Percentiles rank a stretch among this genome's conserved stretches.
Conservation (phyloP, 2,797 vertebrate species). For the Lithobates sylvaticus region DNA sequence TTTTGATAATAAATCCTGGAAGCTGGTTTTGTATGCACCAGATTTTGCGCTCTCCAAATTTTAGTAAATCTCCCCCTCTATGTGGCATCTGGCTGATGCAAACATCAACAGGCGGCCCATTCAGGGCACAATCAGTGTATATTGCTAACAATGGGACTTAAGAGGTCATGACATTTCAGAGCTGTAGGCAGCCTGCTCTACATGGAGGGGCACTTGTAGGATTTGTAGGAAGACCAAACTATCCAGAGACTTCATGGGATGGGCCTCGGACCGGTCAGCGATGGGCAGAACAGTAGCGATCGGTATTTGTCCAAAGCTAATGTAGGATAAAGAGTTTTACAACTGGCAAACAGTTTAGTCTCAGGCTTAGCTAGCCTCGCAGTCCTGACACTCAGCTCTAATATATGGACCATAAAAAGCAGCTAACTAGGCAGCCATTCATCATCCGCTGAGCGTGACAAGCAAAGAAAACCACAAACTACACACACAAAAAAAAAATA, state of each 20-base stretch:
- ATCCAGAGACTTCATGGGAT: neutral
- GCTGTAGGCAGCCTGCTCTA: neutral
- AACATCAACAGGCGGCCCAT: too few relatives aligned
- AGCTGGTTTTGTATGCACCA: too few relatives aligned
- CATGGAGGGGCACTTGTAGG: neutral
- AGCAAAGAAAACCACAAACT: too few relatives aligned
- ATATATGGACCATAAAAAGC: slow-evolving; percentile 80
- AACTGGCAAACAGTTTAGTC: slow-evolving; percentile 76
- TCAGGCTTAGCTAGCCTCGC: slow-evolving; percentile 72
- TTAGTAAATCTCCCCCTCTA: too few relatives aligned
- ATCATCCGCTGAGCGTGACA: slow-evolving; percentile 78
- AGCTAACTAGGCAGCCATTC: slow-evolving; percentile 79
- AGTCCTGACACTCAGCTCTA: slow-evolving; percentile 64
- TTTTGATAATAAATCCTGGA: too few relatives aligned
- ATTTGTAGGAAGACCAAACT: too few relatives aligned
- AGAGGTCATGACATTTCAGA: neutral
- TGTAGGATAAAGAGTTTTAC: slow-evolving; percentile 78
- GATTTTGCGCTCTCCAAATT: too few relatives aligned
- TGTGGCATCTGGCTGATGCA: too few relatives aligned
- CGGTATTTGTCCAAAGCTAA: slow-evolving; percentile 78
- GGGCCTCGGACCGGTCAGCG: neutral
- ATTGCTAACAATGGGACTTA: too few relatives aligned
- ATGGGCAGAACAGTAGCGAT: slow-evolving; percentile 66
- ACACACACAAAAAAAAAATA: too few relatives aligned
- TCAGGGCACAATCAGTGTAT: too few relatives aligned